Percentiles rank a stretch among this genome's conserved stretches.
Conservation (phyloP, 2,113 vertebrate genomes). For the Microcebus jonahi region DNA sequence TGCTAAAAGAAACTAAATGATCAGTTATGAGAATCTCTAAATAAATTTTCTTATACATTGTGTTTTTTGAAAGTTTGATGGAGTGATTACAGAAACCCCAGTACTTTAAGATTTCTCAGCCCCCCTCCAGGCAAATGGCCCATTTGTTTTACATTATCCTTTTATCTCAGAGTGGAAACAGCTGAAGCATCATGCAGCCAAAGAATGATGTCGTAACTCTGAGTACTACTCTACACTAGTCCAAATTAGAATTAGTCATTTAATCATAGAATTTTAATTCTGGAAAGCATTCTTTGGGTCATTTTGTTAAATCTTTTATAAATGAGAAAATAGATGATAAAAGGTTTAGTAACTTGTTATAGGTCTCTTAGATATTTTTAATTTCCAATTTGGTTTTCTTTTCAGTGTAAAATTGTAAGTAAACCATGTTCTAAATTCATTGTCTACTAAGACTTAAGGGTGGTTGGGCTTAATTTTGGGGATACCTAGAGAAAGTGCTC, state of each 20-base stretch:
- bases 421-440: background rate
- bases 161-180: constrained; percentile 45
- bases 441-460: background rate
- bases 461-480: background rate
- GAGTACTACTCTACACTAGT: background rate
- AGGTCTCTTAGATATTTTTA: background rate
- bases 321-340: background rate
- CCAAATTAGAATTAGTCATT: constrained; percentile 11
- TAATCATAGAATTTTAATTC: background rate
- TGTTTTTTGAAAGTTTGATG: background rate
- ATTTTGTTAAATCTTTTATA: background rate
- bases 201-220: background rate
- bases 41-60: background rate
- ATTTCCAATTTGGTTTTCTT: background rate
- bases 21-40: background rate
- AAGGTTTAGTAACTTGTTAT: background rate
- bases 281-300: background rate
- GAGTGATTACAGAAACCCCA: background rate
- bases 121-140: background rate
- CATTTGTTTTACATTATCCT: constrained; percentile 25
- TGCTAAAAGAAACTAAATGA: background rate
- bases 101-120: background rate
- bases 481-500: background rate
- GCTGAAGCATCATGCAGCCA: background rate
- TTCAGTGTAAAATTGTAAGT: background rate